Percentiles rank a stretch among this genome's conserved stretches.
These are phyloP conservation scores for Penaeus japonicus DNA, from an alignment of 1,140 invertebrate genomes.

Conservation along the genomic window DNA sequence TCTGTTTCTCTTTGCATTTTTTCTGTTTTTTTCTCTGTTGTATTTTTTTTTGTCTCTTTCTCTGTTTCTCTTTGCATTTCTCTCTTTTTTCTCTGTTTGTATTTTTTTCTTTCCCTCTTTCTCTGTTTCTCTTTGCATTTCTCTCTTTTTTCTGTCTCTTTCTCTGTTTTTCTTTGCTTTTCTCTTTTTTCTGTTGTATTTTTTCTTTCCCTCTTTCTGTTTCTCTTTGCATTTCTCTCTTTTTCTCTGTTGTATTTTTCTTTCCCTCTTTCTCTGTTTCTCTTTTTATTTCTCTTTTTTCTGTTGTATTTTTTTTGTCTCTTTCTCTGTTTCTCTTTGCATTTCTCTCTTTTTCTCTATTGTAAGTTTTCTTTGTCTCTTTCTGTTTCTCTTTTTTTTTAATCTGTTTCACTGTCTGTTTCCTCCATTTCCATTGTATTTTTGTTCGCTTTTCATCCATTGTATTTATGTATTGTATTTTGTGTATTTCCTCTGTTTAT, in stretches of 20 bases:
- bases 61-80: not conserved
- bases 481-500: too few relatives aligned
- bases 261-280: conserved; percentile 8
- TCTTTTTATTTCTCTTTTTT: conserved; percentile 25
- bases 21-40: too few relatives aligned
- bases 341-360: not conserved
- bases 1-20: too few relatives aligned
- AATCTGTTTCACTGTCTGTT: not conserved
- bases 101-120: not conserved
- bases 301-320: not conserved
- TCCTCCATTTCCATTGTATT: not conserved
- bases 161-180: too few relatives aligned
- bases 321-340: not conserved
- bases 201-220: not conserved
- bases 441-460: too few relatives aligned
- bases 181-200: too few relatives aligned
- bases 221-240: not conserved
- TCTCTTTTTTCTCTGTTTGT: not conserved
- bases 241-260: not conserved
- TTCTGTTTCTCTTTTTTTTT: not conserved
- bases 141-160: not conserved
- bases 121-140: not conserved
- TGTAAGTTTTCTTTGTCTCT: not conserved
- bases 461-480: too few relatives aligned
- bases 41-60: too few relatives aligned